These are phyloP conservation scores for Sinohyriopsis cumingii DNA, from an alignment of 2,888 invertebrate genomes.

Conservation along the genomic window DNA sequence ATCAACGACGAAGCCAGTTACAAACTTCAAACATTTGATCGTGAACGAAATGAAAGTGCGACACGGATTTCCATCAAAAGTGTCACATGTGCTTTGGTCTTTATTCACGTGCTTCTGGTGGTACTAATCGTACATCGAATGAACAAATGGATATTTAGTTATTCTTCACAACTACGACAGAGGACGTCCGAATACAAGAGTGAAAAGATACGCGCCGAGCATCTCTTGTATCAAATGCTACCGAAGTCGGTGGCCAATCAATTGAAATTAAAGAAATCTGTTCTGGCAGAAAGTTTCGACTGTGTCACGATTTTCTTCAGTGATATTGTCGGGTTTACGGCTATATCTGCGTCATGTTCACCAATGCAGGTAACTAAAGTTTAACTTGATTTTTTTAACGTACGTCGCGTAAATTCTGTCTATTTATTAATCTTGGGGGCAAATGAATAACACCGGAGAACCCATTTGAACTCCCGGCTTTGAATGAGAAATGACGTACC, in stretches of 20 bases:
- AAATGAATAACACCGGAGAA: no score
- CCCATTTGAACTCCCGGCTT: no score
- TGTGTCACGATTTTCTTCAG: slow-evolving; percentile 43
- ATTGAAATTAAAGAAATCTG: slow-evolving; percentile 29
- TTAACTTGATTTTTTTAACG: not conserved
- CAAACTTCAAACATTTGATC: no score
- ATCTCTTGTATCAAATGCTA: slow-evolving; percentile 61
- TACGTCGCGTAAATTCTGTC: no score
- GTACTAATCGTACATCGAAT: slow-evolving; percentile 28
- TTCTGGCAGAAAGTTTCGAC: slow-evolving; percentile 40
- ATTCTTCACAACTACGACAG: slow-evolving; percentile 38
- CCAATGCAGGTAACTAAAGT: slow-evolving; percentile 30
- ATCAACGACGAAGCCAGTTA: no score
- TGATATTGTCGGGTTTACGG: slow-evolving; percentile 48
- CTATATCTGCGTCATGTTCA: slow-evolving; percentile 35
- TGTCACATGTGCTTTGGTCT: no score
- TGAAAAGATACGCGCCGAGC: slow-evolving; percentile 61
- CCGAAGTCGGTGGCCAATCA: slow-evolving; percentile 55
- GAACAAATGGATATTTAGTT: slow-evolving; percentile 36
- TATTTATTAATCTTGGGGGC: no score
- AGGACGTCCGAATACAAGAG: slow-evolving; percentile 52
- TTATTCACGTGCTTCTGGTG: slow-evolving; percentile 13
- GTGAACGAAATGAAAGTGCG: no score
- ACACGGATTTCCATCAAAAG: no score
- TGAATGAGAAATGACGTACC: no score